Percentiles rank a stretch among this genome's conserved stretches.
Conservation (phyloP, 1,140 invertebrate species). For the Zaprionus nigranus region DNA sequence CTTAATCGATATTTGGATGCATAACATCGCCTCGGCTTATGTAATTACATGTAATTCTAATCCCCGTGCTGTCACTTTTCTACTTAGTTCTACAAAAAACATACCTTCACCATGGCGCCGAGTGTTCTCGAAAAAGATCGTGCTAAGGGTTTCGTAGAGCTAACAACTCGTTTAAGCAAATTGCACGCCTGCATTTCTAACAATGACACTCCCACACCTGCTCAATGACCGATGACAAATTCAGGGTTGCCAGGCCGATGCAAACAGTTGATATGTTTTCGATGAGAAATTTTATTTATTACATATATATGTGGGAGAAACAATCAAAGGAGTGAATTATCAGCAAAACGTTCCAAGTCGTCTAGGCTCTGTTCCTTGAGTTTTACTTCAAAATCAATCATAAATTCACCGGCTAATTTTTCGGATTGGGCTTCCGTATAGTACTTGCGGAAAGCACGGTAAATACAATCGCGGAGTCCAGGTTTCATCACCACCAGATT, state of each 20-base stretch:
- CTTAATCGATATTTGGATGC: constrained; percentile 64
- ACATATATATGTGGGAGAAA: constrained; percentile 36
- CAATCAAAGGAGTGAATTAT: constrained; percentile 51
- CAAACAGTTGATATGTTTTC: constrained; percentile 15
- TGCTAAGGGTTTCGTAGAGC: constrained; percentile 55
- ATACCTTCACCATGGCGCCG: constrained; percentile 73
- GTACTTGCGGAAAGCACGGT: constrained; percentile 84
- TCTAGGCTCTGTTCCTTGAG: constrained; percentile 85
- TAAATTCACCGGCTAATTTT: constrained; percentile 84
- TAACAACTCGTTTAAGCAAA: constrained; percentile 68
- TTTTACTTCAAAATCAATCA: constrained; percentile 85
- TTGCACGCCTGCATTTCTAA: constrained; percentile 71
- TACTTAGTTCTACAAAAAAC: constrained; percentile 5
- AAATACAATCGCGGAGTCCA: constrained; percentile 84
- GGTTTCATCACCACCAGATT: constrained; percentile 85
- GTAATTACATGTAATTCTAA: constrained; percentile 36
- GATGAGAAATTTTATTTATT: constrained; percentile 31
- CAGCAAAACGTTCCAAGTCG: constrained; percentile 85
- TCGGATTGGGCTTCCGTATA: constrained; percentile 85
- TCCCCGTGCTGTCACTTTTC: neutral
- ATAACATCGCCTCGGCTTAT: constrained; percentile 44
- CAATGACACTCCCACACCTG: constrained; percentile 56
- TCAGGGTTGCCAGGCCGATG: constrained; percentile 52
- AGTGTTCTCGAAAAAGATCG: constrained; percentile 65
- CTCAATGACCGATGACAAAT: constrained; percentile 31